Conservation (phyloP, 2,113 vertebrate species). For the Hydrolagus affinis region DNA sequence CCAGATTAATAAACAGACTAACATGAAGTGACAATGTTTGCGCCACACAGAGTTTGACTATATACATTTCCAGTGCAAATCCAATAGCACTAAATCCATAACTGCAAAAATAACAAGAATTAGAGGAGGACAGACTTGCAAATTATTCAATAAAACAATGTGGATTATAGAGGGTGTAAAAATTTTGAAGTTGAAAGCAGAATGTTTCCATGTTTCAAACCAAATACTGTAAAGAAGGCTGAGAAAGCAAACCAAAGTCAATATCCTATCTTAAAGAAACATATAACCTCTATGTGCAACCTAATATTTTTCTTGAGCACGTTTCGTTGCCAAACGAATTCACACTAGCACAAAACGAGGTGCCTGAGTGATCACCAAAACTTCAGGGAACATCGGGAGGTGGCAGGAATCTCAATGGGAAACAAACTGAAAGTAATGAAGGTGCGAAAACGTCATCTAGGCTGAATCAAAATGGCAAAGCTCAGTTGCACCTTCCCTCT, state of each 20-base stretch:
- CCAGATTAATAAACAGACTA: constrained; percentile 53
- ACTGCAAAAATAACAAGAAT: neutral
- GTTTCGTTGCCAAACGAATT: neutral
- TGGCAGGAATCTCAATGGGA: neutral
- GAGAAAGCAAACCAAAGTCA: neutral
- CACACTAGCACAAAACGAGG: neutral
- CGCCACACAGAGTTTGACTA: constrained; percentile 31
- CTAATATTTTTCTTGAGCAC: neutral
- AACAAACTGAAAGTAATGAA: neutral
- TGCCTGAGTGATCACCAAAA: neutral
- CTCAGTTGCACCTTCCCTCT: no score
- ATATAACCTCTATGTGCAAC: neutral
- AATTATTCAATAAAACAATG: neutral
- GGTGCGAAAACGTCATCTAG: neutral
- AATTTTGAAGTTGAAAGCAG: neutral
- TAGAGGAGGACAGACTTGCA: neutral
- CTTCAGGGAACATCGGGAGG: neutral
- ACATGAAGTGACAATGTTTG: constrained; percentile 53
- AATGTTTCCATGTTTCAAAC: no score
- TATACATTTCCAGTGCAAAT: constrained; percentile 40
- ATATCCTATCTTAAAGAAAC: neutral
- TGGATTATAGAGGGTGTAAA: neutral
- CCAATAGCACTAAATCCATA: constrained; percentile 39
- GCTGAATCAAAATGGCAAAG: neutral
- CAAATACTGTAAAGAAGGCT: no score